Conservation (phyloP, 2,797 vertebrate genomes). For the Poeciliopsis presidionis region DNA sequence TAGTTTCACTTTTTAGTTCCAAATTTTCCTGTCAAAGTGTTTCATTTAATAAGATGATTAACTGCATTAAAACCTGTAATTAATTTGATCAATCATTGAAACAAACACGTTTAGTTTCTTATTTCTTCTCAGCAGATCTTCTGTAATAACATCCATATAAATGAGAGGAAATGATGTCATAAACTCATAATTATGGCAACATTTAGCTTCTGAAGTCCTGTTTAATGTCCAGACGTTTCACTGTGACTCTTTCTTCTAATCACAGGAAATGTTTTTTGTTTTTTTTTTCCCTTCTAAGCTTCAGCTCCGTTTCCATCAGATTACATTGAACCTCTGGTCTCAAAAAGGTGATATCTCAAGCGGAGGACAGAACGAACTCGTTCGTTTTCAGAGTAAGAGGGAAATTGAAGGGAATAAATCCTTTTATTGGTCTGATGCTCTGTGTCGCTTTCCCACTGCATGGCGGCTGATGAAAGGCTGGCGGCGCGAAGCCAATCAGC, state of each 20-base stretch:
- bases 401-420: conserved; percentile 13
- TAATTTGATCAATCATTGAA: too few species aligned
- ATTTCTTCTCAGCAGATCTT: neutral
- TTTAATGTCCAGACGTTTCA: conserved; percentile 15
- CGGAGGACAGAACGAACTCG: conserved; percentile 33
- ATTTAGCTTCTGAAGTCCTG: neutral
- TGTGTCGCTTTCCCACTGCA: conserved; percentile 6
- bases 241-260: conserved; percentile 21
- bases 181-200: conserved; percentile 10
- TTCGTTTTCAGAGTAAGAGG: conserved; percentile 10
- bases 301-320: conserved; percentile 23
- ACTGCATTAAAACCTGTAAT: too few species aligned
- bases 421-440: conserved; percentile 4
- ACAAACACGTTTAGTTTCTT: too few species aligned
- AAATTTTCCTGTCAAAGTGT: too few species aligned
- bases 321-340: conserved; percentile 36
- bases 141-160: neutral
- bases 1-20: too few species aligned
- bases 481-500: conserved; percentile 49
- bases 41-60: too few species aligned
- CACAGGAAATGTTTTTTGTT: conserved; percentile 41
- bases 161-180: neutral
- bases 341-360: conserved; percentile 33
- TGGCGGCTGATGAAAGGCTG: conserved; percentile 43
- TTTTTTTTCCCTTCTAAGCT: conserved; percentile 19